Conservation (phyloP, 2,888 invertebrate genomes). For the Pollenia labialis region DNA sequence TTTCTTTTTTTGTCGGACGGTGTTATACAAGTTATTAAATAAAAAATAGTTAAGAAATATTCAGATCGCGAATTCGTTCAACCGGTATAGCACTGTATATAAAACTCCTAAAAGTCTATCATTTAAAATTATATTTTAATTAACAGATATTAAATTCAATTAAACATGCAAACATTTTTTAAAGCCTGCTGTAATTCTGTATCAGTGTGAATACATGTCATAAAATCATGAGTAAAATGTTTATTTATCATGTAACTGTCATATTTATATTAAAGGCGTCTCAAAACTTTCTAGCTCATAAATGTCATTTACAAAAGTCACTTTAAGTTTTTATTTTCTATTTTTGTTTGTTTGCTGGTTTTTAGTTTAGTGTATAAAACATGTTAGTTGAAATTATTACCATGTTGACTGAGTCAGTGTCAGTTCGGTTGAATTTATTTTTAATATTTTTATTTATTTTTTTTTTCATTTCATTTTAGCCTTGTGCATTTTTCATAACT, state of each 20-base stretch:
- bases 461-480: constrained; percentile 15
- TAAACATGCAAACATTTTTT: background rate
- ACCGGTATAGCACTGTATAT: no score
- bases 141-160: background rate
- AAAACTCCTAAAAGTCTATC: background rate
- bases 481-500: constrained; percentile 40
- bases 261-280: constrained; percentile 67
- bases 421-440: constrained; percentile 36
- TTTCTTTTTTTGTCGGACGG: no score
- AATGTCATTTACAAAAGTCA: constrained; percentile 58
- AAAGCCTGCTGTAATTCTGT: background rate
- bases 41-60: no score
- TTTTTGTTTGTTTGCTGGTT: constrained; percentile 3
- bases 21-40: no score
- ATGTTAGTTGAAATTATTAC: constrained; percentile 50
- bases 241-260: constrained; percentile 58
- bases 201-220: background rate
- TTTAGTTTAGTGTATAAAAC: constrained; percentile 10
- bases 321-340: constrained; percentile 14
- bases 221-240: constrained; percentile 29
- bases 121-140: background rate
- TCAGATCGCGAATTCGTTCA: no score
- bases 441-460: background rate
- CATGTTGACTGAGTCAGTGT: constrained; percentile 49
- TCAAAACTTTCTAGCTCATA: constrained; percentile 67